Percentiles rank a stretch among this genome's conserved stretches.
These are phyloP conservation scores for Morelia viridis DNA, from an alignment of 2,797 vertebrate species.

Conservation along the genomic window DNA sequence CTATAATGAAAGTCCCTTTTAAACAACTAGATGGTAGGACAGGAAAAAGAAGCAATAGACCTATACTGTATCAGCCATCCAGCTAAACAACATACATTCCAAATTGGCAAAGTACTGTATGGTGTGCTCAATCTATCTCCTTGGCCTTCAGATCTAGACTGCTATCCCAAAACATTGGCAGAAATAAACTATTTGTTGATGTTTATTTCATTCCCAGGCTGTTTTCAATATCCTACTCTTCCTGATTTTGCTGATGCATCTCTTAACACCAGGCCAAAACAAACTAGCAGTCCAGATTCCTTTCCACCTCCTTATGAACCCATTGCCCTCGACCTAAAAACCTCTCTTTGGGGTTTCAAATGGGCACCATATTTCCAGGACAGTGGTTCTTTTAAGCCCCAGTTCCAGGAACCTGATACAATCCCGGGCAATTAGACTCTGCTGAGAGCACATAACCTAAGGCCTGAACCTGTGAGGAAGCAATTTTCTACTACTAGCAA, in stretches of 20 bases:
- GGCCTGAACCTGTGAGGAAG: not conserved
- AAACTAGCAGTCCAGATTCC: not conserved
- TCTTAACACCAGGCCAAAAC: not conserved
- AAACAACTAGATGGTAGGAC: not conserved
- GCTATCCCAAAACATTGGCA: not conserved
- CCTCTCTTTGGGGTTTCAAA: not conserved
- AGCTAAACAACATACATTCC: not conserved
- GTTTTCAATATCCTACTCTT: not conserved
- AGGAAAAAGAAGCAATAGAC: not conserved
- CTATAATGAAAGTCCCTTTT: not conserved
- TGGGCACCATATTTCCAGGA: not conserved
- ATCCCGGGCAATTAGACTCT: not conserved
- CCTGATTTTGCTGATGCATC: not conserved
- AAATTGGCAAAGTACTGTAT: not conserved
- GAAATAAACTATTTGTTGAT: not conserved
- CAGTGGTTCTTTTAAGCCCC: not conserved
- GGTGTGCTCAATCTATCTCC: not conserved
- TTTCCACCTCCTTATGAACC: not conserved
- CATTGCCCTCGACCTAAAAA: not conserved
- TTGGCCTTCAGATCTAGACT: not conserved
- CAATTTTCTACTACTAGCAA: not conserved
- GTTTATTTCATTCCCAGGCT: not conserved
- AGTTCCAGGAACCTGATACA: not conserved
- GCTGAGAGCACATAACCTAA: not conserved
- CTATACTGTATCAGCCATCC: not conserved